phyloP scores from a whole-genome alignment of 2,113 vertebrate genomes.

The Ranitomeya variabilis region DNA sequence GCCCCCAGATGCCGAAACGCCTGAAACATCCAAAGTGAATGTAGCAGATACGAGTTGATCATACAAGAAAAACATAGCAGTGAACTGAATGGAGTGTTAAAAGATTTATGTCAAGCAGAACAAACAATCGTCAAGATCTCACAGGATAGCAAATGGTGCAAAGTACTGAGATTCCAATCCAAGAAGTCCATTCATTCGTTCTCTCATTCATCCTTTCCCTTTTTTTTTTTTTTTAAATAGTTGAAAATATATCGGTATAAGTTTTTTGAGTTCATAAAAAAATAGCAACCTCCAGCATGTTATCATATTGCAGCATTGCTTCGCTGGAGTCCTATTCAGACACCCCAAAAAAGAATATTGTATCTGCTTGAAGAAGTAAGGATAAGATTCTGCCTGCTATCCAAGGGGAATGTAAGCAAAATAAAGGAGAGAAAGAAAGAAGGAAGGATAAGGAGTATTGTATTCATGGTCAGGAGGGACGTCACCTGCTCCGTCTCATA shows the following conservation, averaged over 20 bases:
- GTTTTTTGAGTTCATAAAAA: constrained; percentile 62
- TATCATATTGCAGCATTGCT: constrained; percentile 78
- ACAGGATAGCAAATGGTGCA: constrained; percentile 89
- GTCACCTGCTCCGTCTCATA: constrained; percentile 87
- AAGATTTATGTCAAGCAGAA: constrained; percentile 77
- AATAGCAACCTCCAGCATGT: constrained; percentile 80
- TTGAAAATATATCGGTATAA: not conserved
- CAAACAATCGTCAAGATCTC: constrained; percentile 87
- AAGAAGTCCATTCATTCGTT: constrained; percentile 82
- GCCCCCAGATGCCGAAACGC: constrained; percentile 54
- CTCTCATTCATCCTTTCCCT: constrained; percentile 72
- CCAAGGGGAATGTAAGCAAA: constrained; percentile 71
- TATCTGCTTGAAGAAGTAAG: constrained; percentile 71
- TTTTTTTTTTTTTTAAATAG: constrained; percentile 39
- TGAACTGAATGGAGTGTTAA: constrained; percentile 63
- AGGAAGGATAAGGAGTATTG: constrained; percentile 75
- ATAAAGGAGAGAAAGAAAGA: constrained; percentile 64
- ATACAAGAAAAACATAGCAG: constrained; percentile 77
- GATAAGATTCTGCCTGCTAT: constrained; percentile 79
- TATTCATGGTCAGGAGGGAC: constrained; percentile 83
- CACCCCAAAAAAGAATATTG: constrained; percentile 80
- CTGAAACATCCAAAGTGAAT: constrained; percentile 79
- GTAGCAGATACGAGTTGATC: constrained; percentile 99
- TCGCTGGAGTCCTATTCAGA: constrained; percentile 85
- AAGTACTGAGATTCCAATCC: constrained; percentile 80